phyloP scores from a whole-genome alignment of 2,113 vertebrate genomes.

The Python bivittatus region DNA sequence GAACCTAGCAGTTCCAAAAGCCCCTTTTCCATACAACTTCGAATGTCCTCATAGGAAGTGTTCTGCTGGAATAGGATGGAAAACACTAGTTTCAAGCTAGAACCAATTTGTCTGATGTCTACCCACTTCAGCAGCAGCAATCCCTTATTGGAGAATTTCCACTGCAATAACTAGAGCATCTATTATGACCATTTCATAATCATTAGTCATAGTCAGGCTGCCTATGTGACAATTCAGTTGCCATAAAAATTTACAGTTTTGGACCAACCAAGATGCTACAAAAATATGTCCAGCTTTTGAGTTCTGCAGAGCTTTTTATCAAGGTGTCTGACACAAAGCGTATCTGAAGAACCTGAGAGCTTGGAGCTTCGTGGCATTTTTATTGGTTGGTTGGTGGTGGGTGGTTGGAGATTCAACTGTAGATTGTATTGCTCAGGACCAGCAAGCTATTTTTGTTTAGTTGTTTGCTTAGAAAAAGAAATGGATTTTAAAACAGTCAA shows the following conservation, averaged over 20 bases:
- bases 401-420: neutral
- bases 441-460: neutral
- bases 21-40: neutral
- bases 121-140: too few relatives aligned
- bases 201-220: neutral
- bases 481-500: neutral
- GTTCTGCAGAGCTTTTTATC: neutral
- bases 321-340: neutral
- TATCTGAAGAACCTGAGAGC: neutral
- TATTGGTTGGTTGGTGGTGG: neutral
- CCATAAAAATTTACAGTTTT: neutral
- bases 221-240: neutral
- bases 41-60: too few relatives aligned
- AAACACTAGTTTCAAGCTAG: too few relatives aligned
- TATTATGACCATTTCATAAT: neutral
- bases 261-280: neutral
- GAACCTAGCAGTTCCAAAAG: neutral
- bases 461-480: neutral
- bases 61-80: too few relatives aligned
- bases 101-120: too few relatives aligned
- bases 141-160: neutral
- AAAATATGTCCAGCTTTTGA: neutral
- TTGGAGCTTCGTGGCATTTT: neutral
- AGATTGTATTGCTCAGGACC: neutral
- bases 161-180: neutral